Evolutionary conservation across 2,888 invertebrate species (phyloP).

Genomic region (Drosophila rubida): DNA sequence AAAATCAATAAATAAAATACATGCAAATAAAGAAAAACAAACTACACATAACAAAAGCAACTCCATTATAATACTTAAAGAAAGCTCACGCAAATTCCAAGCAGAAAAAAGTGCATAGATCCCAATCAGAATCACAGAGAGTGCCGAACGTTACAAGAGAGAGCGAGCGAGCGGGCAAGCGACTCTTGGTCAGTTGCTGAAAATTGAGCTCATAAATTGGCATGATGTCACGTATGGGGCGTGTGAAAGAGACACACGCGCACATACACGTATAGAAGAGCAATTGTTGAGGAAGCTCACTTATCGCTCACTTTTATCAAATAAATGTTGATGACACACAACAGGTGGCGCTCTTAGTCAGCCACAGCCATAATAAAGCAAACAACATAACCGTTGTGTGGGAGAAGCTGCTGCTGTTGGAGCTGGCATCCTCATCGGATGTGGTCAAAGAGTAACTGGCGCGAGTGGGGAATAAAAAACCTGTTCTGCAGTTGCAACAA

Average conservation of each 20-base stretch:
- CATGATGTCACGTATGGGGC: slow-evolving; percentile 65
- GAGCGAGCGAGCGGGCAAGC: not conserved
- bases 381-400: slow-evolving; percentile 25
- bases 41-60: not conserved
- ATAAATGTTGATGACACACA: slow-evolving; percentile 54
- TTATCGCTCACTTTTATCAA: slow-evolving; percentile 64
- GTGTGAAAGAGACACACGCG: slow-evolving; percentile 28
- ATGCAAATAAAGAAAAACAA: slow-evolving; percentile 43
- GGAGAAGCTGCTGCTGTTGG: slow-evolving; percentile 25
- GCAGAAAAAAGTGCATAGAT: not conserved
- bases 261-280: not conserved
- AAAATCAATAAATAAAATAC: slow-evolving; percentile 22
- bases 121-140: slow-evolving; percentile 12
- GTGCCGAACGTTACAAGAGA: not conserved
- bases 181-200: slow-evolving; percentile 9
- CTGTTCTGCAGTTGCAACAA: slow-evolving; percentile 37
- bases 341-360: slow-evolving; percentile 74
- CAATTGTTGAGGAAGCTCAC: slow-evolving; percentile 14
- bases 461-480: slow-evolving; percentile 55
- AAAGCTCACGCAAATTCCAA: not conserved
- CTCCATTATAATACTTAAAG: not conserved
- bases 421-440: slow-evolving; percentile 16
- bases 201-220: slow-evolving; percentile 59
- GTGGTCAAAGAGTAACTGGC: slow-evolving; percentile 36
- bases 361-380: slow-evolving; percentile 3